These are phyloP conservation scores for Odontesthes bonariensis DNA, from an alignment of 2,113 vertebrate species.

Conservation along the genomic window DNA sequence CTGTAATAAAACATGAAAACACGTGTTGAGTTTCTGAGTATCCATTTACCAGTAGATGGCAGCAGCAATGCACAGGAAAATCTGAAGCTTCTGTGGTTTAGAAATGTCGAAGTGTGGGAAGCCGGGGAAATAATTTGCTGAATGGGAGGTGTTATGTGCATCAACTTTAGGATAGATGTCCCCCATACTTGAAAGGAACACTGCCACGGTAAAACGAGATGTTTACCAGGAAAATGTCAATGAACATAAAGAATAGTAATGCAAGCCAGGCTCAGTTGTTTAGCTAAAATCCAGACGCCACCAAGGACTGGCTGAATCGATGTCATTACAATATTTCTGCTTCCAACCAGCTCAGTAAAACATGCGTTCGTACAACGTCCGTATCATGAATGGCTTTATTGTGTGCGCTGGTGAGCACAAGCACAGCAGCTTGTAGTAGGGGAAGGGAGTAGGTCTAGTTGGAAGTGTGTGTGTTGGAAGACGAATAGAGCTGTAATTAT, in stretches of 20 bases:
- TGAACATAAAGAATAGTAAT: not conserved
- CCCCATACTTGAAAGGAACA: not conserved
- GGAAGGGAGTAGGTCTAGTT: conserved; percentile 53
- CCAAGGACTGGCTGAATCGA: not conserved
- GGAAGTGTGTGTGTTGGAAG: conserved; percentile 83
- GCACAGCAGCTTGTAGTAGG: conserved; percentile 52
- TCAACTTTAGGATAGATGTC: not conserved
- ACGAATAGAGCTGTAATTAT: conserved; percentile 86
- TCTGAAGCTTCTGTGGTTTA: not conserved
- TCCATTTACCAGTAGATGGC: conserved; percentile 73
- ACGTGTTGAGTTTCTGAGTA: not conserved
- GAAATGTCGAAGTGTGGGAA: not conserved
- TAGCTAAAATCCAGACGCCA: not conserved
- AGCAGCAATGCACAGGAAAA: conserved; percentile 65
- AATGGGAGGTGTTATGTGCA: not conserved
- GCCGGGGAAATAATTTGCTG: not conserved
- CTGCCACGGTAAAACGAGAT: not conserved
- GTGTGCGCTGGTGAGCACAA: conserved; percentile 45
- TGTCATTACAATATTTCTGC: conserved; percentile 10
- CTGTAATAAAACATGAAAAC: conserved; percentile 52
- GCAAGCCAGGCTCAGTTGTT: not conserved
- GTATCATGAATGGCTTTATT: conserved; percentile 59
- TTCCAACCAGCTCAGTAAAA: conserved; percentile 12
- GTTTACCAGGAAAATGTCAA: not conserved
- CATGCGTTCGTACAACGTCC: conserved; percentile 13